These are phyloP conservation scores for Drosophila incognita DNA, from an alignment of 2,888 invertebrate genomes.

Conservation along the genomic window DNA sequence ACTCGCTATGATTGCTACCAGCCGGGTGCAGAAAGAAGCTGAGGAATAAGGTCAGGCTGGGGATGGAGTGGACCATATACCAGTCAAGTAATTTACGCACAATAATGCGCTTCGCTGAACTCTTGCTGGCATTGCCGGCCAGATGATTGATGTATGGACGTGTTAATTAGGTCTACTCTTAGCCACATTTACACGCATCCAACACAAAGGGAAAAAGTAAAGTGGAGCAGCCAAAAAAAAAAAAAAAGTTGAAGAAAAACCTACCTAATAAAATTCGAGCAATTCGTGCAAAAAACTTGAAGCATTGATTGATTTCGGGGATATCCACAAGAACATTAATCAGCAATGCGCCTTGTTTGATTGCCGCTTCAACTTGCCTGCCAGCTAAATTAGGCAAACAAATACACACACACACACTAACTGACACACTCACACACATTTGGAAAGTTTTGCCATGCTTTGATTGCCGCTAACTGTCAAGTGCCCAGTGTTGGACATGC, in stretches of 20 bases:
- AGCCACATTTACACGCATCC: constrained; percentile 54
- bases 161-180: constrained; percentile 78
- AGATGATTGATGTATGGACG: constrained; percentile 80
- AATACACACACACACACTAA: constrained; percentile 7
- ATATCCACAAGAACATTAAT: constrained; percentile 71
- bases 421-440: not conserved
- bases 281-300: constrained; percentile 58
- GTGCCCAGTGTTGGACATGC: constrained; percentile 66
- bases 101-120: constrained; percentile 81
- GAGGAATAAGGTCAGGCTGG: not conserved
- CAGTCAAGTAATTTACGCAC: constrained; percentile 78
- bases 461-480: constrained; percentile 71
- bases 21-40: not conserved
- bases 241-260: constrained; percentile 9
- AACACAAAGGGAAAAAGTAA: constrained; percentile 15
- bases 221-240: constrained; percentile 4
- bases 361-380: constrained; percentile 56
- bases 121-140: constrained; percentile 57
- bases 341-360: constrained; percentile 71
- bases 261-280: constrained; percentile 46
- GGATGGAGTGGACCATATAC: constrained; percentile 8
- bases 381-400: constrained; percentile 46
- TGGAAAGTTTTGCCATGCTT: constrained; percentile 49
- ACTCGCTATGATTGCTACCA: constrained; percentile 9
- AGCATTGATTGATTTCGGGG: constrained; percentile 73